These are phyloP conservation scores for Ardeotis arabs DNA, from an alignment of 2,113 vertebrate species.

Conservation along the genomic window DNA sequence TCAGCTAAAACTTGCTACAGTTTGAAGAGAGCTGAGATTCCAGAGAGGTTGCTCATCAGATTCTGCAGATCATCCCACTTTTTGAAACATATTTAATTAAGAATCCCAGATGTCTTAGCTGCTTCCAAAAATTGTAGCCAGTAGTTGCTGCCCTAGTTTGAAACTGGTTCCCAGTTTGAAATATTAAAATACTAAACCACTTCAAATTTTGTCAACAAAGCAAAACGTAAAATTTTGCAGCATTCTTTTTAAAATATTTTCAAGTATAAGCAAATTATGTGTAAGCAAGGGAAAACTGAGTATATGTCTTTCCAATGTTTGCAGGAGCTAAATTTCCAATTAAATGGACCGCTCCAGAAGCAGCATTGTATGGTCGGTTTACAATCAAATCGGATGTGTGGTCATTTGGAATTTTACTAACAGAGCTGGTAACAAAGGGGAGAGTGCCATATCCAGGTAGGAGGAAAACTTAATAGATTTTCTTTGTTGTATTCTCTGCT, in stretches of 20 bases:
- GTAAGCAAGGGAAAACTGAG: background rate
- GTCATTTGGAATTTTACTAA: slow-evolving; percentile 95
- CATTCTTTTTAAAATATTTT: background rate
- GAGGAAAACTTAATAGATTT: background rate
- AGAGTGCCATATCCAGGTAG: slow-evolving; percentile 96
- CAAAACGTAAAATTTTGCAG: background rate
- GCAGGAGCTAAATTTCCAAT: slow-evolving; percentile 96
- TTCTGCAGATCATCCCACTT: background rate
- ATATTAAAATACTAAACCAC: background rate
- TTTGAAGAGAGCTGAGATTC: background rate
- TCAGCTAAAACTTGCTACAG: background rate
- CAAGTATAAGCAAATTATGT: background rate
- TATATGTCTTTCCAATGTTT: slow-evolving; percentile 6
- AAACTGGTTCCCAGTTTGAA: background rate
- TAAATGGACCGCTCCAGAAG: slow-evolving; percentile 96
- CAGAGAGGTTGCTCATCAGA: background rate
- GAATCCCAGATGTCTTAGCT: background rate
- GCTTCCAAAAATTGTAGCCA: background rate
- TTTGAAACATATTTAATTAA: background rate
- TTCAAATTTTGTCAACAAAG: background rate
- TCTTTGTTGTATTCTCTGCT: background rate
- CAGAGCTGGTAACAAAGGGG: slow-evolving; percentile 93
- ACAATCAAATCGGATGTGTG: slow-evolving; percentile 97
- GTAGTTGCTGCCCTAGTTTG: background rate
- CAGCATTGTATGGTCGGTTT: slow-evolving; percentile 92